Base-by-base conservation (phyloP, 1,140 invertebrate species). In the Formica exsecta region DNA sequence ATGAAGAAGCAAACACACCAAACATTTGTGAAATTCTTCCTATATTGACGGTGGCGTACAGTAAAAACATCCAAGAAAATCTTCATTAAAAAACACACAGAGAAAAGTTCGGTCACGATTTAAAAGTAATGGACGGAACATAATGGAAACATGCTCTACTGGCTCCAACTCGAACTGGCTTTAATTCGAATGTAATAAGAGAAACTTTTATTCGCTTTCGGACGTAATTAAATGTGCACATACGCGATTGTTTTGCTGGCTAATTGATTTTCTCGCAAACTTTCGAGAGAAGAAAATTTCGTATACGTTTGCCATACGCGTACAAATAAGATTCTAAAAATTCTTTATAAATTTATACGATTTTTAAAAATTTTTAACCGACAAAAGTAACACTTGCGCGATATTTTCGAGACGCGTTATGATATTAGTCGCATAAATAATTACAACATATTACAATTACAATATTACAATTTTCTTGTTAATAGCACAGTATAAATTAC, bases 21-120 rank as follows among this genome's bases (percentile, higher is more conserved):
- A 41, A 19, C 36, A 54, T 71, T 81, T 66, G 65, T 83, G 68
- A 83, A 83, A 73, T 83, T 83, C 79, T 83, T 83, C 79, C 73
- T 83, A 83, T 83, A 83, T 74, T 22, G 25, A 19, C 38, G 19
- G 8, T 13, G 66, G 5, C 19, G 66, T 73, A 54, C 25, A 41
- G 22, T 44, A n/a, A 38, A 44, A 83, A n/a, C 71, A 61, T 6
- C 32, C 57, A 13, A 73, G 29, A 48, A 38, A 83, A 74, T 16
- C 38, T 83, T 83, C 54, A 74, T 74, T 74, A 83, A 83, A 73
- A 38, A 73, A 74, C 73, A 73, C 38, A 61, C 38, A 19, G 54
- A 8, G n/a, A 62, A 41, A 83, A 48, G 68, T 83, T 74, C 54
- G 41, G 54, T n/a, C 79, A 25, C 79, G 54, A 83, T 83, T 83